These are phyloP conservation scores for Coelopa pilipes DNA, from an alignment of 2,888 invertebrate species.

Conservation along the genomic window DNA sequence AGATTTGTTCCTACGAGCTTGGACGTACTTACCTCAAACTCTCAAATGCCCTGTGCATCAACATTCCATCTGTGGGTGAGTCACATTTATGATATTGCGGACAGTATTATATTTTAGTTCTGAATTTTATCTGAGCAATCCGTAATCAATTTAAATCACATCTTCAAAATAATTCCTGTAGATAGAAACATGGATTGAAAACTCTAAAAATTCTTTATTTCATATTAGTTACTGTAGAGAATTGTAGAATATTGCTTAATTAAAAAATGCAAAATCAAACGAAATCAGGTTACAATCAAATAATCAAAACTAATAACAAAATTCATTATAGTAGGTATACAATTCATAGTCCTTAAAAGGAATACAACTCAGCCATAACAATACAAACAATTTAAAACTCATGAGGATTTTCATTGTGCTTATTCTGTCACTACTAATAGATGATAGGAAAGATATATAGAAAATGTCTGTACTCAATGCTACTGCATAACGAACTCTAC, in stretches of 20 bases:
- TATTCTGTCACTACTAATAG: neutral
- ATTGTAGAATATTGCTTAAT: slow-evolving; percentile 12
- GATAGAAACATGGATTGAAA: neutral
- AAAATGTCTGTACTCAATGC: neutral
- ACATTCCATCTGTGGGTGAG: slow-evolving; percentile 88
- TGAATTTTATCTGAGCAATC: no score
- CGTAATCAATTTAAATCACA: no score
- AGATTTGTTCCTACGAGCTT: slow-evolving; percentile 95
- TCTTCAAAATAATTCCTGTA: slow-evolving; percentile 7
- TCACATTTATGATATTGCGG: slow-evolving; percentile 48
- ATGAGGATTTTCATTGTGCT: neutral
- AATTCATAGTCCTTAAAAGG: neutral
- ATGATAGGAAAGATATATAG: no score
- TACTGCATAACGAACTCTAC: slow-evolving; percentile 8
- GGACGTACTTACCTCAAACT: slow-evolving; percentile 92
- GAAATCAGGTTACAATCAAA: slow-evolving; percentile 15
- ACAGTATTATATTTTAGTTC: neutral
- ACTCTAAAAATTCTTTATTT: slow-evolving; percentile 29
- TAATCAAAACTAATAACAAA: slow-evolving; percentile 13
- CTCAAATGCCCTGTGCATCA: slow-evolving; percentile 89
- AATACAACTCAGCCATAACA: neutral
- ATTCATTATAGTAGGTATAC: neutral
- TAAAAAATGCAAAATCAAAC: slow-evolving; percentile 23
- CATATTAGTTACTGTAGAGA: slow-evolving; percentile 11
- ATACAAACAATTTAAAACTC: no score